A percentile compares a stretch with the other conserved stretches of the same genome.
Evolutionary conservation across 2,797 vertebrate genomes (phyloP).

Genomic region (Cheirogaleus major): DNA sequence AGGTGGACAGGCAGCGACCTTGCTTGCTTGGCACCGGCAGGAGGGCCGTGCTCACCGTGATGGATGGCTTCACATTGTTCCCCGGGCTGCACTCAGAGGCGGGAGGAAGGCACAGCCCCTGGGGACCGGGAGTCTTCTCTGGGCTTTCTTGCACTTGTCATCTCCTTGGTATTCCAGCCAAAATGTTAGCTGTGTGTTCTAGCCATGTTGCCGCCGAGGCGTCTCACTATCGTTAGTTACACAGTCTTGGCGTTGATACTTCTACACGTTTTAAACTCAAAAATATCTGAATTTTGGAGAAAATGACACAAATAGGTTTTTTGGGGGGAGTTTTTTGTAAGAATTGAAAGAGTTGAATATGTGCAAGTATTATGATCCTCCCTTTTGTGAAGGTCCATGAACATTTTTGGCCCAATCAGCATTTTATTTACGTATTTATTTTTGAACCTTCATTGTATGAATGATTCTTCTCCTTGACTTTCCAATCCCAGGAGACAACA

Average conservation of each 20-base stretch:
- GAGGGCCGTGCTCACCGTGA: neutral
- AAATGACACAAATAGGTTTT: neutral
- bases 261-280: neutral
- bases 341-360: neutral
- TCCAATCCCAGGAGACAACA: neutral
- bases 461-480: conserved; percentile 19
- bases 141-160: neutral
- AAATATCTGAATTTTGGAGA: neutral
- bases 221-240: neutral
- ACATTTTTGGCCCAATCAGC: conserved; percentile 70
- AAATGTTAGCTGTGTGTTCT: neutral
- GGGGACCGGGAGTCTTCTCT: neutral
- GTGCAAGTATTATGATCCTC: neutral
- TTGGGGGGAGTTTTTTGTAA: neutral
- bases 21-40: neutral
- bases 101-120: neutral
- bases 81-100: rapidly evolving
- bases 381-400: conserved; percentile 75
- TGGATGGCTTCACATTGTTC: conserved; percentile 7
- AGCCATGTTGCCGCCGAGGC: neutral
- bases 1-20: neutral
- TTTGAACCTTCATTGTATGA: conserved; percentile 72
- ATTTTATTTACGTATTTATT: conserved; percentile 50
- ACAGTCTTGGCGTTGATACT: neutral
- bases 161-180: neutral